Evolutionary conservation across 2,888 invertebrate species (phyloP).

Genomic region (Lissonota sp.): DNA sequence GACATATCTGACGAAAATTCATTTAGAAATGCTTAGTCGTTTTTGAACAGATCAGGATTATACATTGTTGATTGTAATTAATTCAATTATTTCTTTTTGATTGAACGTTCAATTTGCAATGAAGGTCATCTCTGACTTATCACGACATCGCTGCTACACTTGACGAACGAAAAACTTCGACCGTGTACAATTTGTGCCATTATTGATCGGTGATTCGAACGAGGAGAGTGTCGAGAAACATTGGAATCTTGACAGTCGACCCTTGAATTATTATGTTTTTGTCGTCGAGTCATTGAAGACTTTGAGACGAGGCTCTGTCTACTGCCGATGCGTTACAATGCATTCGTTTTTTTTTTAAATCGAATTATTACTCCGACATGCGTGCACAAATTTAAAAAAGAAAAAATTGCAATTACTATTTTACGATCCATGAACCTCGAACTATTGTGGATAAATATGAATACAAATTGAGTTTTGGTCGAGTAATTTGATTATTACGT

Average conservation of each 20-base stretch:
- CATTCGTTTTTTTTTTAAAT: not conserved
- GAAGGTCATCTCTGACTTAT: not conserved
- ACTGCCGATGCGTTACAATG: not conserved
- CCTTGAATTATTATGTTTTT: slow-evolving; percentile 18
- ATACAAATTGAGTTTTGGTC: not conserved
- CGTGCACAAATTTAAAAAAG: too few species aligned
- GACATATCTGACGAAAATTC: too few species aligned
- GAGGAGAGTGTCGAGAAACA: not conserved
- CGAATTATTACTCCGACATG: not conserved
- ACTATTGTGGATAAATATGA: not conserved
- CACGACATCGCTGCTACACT: not conserved
- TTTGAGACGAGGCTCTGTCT: not conserved
- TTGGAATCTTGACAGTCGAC: not conserved
- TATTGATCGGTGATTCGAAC: slow-evolving; percentile 45
- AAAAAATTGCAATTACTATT: not conserved
- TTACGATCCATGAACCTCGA: not conserved
- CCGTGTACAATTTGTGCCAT: not conserved
- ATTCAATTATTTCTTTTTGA: too few species aligned
- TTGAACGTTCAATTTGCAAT: too few species aligned
- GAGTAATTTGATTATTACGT: not conserved
- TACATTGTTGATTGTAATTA: too few species aligned
- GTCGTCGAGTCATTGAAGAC: not conserved
- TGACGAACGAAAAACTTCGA: not conserved
- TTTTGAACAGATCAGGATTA: too few species aligned
- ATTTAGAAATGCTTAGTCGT: too few species aligned